Evolutionary conservation across 2,888 invertebrate species (phyloP), one percentile per base, ranked within the genome.

Genomic region (Uloborus plumipes): DNA sequence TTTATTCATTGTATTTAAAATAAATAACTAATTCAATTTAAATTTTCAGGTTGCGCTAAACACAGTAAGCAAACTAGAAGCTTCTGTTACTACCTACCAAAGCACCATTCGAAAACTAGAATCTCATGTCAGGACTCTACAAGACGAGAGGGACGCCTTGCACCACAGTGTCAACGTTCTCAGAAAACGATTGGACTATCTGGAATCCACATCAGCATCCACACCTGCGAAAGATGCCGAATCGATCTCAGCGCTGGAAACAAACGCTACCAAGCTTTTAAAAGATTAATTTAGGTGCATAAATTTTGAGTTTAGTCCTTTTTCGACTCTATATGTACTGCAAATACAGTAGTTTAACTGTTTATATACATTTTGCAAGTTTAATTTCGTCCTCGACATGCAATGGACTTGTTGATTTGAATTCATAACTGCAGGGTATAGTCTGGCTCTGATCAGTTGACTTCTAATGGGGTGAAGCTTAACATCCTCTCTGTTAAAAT

Each of bases 101-200:
- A 85, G 84, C 66, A 85, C 86, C 16, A 80, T 86, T 39, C 85
- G 85, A 31, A 79, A 84, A 71, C 58, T 86, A 13, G 86, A 86
- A 59, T 76, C 80, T 18, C 80, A 85, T 39, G 84, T 85, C 14
- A 53, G 84, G 51, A 81, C 85, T 16, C 75, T 84, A 15, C 84
- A 86, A 64, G 86, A 86, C 47, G 86, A 86, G 76, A 69, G 84
- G 39, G 86, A 86, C 77, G 86, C 86, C 14, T 83, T 86, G 59
- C 75, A 86, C n/a, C 85, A 86, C 66, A 85, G 84, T 22, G 85
- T 86, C 2, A 85, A 85, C 50, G 64, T 84, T 16, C 47, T 86
- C 18, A 67, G 86, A 16, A 79, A 84, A 18, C 81, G 82, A 9
- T 22, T 84, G 26, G 84, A 84, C 18, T 31, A 22, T 39, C 59